A percentile compares a stretch with the other conserved stretches of the same genome.
Conservation (phyloP, 2,888 invertebrate genomes). For the Euplexia lucipara region DNA sequence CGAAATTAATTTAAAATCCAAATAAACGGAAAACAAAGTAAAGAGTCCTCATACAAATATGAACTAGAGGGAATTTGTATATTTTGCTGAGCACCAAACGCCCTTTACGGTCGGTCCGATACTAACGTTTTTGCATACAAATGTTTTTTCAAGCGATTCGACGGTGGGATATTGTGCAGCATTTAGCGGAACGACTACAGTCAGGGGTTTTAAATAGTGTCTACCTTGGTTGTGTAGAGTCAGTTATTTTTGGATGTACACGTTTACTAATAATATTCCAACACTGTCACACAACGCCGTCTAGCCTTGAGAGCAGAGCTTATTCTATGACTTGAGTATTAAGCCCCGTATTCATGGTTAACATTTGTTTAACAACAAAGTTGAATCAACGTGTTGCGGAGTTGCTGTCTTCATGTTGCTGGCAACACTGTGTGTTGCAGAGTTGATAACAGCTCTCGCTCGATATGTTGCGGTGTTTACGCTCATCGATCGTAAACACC, state of each 20-base stretch:
- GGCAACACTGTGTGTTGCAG: no score
- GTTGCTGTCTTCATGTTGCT: no score
- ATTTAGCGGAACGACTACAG: slow-evolving; percentile 37
- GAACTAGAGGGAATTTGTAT: slow-evolving; percentile 37
- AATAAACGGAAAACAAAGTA: slow-evolving; percentile 15
- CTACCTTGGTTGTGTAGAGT: slow-evolving; percentile 35
- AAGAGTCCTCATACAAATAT: slow-evolving; percentile 35
- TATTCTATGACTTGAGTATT: no score
- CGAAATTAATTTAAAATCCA: slow-evolving; percentile 36
- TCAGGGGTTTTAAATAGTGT: slow-evolving; percentile 50
- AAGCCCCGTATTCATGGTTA: no score
- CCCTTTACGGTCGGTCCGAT: slow-evolving; percentile 39
- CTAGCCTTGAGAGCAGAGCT: no score
- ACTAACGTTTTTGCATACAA: slow-evolving; percentile 49
- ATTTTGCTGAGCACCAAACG: slow-evolving; percentile 23
- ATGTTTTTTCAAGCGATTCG: slow-evolving; percentile 48
- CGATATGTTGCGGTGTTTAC: no score
- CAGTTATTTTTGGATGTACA: slow-evolving; percentile 14
- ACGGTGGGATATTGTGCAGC: slow-evolving; percentile 41
- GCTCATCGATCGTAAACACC: no score
- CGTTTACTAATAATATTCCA: no score
- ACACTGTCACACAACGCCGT: no score
- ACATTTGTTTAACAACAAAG: no score
- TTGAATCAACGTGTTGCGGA: no score
- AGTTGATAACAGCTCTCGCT: no score